Evolutionary conservation across 2,797 vertebrate genomes (phyloP).

Genomic region (Rhynchotus rufescens): DNA sequence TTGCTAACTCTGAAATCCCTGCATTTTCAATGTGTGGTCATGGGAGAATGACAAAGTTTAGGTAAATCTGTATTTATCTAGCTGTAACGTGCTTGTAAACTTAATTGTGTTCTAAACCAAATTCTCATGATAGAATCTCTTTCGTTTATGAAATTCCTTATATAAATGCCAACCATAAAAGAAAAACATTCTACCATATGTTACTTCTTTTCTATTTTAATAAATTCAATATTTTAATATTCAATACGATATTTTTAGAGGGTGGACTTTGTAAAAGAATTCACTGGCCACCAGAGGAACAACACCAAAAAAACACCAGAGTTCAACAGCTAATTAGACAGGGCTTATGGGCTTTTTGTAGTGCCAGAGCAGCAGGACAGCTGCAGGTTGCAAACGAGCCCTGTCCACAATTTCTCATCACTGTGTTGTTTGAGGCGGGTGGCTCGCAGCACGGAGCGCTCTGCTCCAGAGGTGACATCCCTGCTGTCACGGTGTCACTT

Average conservation of each 20-base stretch:
- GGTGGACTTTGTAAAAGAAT: background rate
- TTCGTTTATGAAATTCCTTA: background rate
- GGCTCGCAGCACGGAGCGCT: background rate
- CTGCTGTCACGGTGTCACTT: no score
- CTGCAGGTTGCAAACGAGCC: background rate
- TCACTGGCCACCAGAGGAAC: background rate
- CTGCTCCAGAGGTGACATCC: no score
- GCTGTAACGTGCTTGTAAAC: background rate
- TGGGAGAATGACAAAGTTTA: background rate
- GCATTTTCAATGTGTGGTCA: background rate
- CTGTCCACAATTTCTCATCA: no score
- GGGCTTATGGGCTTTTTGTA: background rate
- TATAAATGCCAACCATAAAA: background rate
- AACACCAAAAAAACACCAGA: background rate
- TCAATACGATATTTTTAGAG: background rate
- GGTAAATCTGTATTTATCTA: background rate
- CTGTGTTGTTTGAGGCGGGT: no score
- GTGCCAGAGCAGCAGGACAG: background rate
- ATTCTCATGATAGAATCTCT: background rate
- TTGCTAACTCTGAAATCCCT: background rate
- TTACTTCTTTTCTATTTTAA: background rate
- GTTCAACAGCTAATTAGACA: background rate
- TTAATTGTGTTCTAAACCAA: background rate
- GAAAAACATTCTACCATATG: background rate
- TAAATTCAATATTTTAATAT: background rate